Conservation (phyloP, 2,113 vertebrate species). For the Calyptomena viridis region DNA sequence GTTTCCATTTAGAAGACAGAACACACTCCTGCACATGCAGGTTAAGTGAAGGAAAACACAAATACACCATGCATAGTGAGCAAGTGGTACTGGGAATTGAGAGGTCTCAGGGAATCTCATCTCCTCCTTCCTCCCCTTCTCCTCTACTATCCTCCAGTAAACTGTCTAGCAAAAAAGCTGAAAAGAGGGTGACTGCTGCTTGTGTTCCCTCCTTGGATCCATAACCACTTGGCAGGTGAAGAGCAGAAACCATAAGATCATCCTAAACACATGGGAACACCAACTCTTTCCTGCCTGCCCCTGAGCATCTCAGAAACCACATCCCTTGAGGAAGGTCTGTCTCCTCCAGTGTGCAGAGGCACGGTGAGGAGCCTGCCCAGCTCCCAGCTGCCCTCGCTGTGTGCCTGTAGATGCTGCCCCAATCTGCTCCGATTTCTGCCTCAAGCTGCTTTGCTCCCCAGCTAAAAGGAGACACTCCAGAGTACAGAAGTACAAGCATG, state of each 20-base stretch:
- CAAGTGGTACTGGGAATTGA: not conserved
- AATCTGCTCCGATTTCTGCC: not conserved
- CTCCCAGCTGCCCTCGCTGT: not conserved
- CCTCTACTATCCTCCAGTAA: not conserved
- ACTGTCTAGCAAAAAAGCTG: not conserved
- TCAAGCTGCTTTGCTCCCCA: not conserved
- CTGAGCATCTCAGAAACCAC: accelerated
- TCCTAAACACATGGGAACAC: not conserved
- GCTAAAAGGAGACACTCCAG: not conserved
- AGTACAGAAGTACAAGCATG: not conserved
- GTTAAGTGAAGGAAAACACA: not conserved
- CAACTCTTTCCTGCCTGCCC: not conserved
- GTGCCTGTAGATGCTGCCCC: not conserved
- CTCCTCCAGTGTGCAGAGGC: not conserved
- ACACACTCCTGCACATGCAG: accelerated
- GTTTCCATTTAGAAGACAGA: not conserved
- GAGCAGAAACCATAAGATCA: not conserved
- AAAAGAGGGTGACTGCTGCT: not conserved
- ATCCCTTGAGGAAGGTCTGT: not conserved
- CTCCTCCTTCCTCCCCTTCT: not conserved
- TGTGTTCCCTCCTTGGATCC: not conserved
- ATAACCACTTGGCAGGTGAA: not conserved
- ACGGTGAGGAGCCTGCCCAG: not conserved
- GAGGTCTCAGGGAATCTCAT: not conserved
- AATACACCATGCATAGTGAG: accelerated